These are phyloP conservation scores for Craseonycteris thonglongyai DNA, from an alignment of 2,113 vertebrate species.

Conservation along the genomic window DNA sequence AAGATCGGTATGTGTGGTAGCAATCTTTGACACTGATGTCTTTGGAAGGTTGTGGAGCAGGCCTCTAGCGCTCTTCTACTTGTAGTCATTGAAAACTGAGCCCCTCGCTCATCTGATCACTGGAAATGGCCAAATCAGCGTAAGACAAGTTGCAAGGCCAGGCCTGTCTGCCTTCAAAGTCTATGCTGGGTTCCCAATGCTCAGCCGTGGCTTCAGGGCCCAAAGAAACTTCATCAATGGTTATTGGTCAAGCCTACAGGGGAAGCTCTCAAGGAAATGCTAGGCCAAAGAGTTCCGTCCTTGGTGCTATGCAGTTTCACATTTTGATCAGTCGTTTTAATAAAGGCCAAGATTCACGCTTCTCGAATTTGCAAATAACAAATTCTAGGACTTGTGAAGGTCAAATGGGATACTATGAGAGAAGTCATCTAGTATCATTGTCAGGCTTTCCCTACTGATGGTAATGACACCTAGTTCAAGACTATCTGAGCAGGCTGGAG, in stretches of 20 bases:
- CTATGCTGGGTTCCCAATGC: background rate
- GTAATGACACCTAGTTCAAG: background rate
- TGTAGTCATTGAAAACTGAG: background rate
- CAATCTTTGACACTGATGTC: background rate
- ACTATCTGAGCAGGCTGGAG: background rate
- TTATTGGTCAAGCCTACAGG: background rate
- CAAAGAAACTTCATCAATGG: background rate
- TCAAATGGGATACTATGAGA: background rate
- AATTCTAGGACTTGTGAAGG: constrained; percentile 19
- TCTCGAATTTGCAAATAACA: background rate
- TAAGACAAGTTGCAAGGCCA: background rate
- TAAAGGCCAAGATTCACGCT: constrained; percentile 16
- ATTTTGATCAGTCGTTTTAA: constrained; percentile 38
- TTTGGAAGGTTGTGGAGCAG: background rate
- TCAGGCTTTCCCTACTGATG: background rate
- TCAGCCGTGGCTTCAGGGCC: background rate
- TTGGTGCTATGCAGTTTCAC: background rate
- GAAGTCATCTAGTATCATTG: background rate
- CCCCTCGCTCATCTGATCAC: background rate
- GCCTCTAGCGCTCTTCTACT: background rate
- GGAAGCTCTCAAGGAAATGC: background rate
- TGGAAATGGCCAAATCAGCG: background rate
- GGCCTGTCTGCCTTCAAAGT: background rate
- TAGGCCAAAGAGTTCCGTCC: background rate
- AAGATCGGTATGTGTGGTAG: background rate